Evolutionary conservation across 1,140 invertebrate genomes (phyloP), one percentile per base, ranked within the genome.

Genomic region (Drepana arcuata): DNA sequence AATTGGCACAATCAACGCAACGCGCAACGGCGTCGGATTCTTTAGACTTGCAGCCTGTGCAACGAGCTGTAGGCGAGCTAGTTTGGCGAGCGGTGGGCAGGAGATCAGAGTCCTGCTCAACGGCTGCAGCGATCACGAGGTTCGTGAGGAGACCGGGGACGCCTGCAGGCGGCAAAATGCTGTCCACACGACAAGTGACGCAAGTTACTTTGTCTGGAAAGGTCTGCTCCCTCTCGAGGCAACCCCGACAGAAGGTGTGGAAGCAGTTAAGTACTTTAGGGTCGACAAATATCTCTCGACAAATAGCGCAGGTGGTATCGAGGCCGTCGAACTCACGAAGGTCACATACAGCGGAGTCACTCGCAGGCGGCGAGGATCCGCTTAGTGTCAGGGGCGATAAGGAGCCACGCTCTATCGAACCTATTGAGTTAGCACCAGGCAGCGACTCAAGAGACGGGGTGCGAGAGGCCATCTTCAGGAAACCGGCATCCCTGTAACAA

Each of bases 1-100:
- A 96, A 67, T 97, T 96, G 47, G 92, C 92, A 83, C 97, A 99
- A 73, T 98, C 95, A 65, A 95, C 91, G 82, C 97, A 99, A 55
- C 93, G 91, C 44, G 93, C 93, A 52, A 95, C 92, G 10, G 93
- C 93, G 88, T 92, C 91, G 2, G 91, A 89, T 73, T 94, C 92
- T 65, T 90, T 92, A 18, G 91, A 92, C 72, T 95, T 94, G 86
- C 94, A 95, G 64, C 92, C 92, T 35, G 93, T 95, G 81, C 93
- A 96, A 56, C 90, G 89, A 23, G 90, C 87, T 34, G 73, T 67
- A 1, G 73, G 74, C 13, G 78, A 79, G 53, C 45, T 71, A 2
- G 74, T 71, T 34, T 73, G 68, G 10, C 74, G 65, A 53, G 86
- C 83, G 10, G 69, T 62, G 32, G 68, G 74, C 55, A 82, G 59